Percentiles rank a stretch among this genome's conserved stretches.
These are phyloP conservation scores for Drosophila quinaria DNA, from an alignment of 2,888 invertebrate species.

Conservation along the genomic window DNA sequence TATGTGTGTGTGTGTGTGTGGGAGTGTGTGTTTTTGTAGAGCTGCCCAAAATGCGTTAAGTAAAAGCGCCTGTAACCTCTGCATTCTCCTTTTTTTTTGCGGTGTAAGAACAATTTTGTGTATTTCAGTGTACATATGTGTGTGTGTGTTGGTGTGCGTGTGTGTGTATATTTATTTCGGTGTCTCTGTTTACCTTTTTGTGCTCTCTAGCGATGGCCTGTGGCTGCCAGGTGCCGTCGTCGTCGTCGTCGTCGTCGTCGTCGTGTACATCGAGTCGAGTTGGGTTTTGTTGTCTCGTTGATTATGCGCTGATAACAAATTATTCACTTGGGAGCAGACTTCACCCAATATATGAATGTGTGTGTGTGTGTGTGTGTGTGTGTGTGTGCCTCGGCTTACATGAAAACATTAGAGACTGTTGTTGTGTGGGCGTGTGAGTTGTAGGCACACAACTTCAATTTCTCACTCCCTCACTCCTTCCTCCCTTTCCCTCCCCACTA, in stretches of 20 bases:
- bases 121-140: constrained; percentile 3
- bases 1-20: constrained; percentile 2
- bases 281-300: constrained; percentile 72
- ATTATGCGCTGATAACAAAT: constrained; percentile 83
- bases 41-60: constrained; percentile 60
- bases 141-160: constrained; percentile 8
- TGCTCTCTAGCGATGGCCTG: constrained; percentile 32
- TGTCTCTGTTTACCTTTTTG: constrained; percentile 55
- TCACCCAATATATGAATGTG: constrained; percentile 58
- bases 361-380: constrained; percentile 3
- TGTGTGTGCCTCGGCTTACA: constrained; percentile 52
- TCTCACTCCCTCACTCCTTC: not conserved
- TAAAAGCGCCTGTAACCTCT: constrained; percentile 71
- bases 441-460: constrained; percentile 21
- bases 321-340: constrained; percentile 80
- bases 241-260: not conserved
- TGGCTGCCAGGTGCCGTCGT: constrained; percentile 23
- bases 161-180: constrained; percentile 22
- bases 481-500: not conserved
- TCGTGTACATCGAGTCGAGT: constrained; percentile 20
- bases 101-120: constrained; percentile 13
- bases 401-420: constrained; percentile 63
- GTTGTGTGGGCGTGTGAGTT: constrained; percentile 18
- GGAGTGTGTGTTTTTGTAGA: constrained; percentile 14
- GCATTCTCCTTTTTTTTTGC: constrained; percentile 46